Evolutionary conservation across 1,140 invertebrate species (phyloP).

Genomic region (Bombus waltoni): DNA sequence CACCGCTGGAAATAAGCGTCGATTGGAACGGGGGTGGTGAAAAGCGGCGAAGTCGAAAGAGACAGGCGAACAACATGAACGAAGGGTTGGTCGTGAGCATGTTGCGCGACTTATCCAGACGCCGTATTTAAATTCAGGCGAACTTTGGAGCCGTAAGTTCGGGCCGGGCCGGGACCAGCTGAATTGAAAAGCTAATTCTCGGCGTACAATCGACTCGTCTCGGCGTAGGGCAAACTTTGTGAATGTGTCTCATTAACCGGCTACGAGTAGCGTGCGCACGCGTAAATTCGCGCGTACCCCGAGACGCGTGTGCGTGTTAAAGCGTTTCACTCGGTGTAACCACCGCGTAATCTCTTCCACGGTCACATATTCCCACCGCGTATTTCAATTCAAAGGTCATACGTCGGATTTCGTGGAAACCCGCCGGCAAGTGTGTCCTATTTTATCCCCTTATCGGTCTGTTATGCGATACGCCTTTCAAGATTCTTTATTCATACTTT

Average conservation of each 20-base stretch:
- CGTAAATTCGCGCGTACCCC: constrained; percentile 44
- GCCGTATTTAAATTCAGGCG: constrained; percentile 76
- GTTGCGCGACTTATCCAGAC: constrained; percentile 68
- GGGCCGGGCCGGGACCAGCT: constrained; percentile 61
- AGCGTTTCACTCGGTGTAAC: constrained; percentile 61
- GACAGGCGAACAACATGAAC: constrained; percentile 14
- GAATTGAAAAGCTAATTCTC: constrained; percentile 81
- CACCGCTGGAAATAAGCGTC: not conserved
- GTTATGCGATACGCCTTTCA: not conserved
- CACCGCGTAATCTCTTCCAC: constrained; percentile 53
- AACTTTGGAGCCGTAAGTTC: constrained; percentile 73
- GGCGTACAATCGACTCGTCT: constrained; percentile 79
- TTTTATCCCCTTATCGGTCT: not conserved
- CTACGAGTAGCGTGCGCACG: constrained; percentile 69
- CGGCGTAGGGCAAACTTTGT: constrained; percentile 78
- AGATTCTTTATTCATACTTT: not conserved
- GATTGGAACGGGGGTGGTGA: not conserved
- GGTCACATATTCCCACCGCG: constrained; percentile 38
- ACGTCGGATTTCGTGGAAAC: not conserved
- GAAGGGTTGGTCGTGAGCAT: constrained; percentile 39
- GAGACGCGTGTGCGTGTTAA: constrained; percentile 43
- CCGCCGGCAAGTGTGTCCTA: not conserved
- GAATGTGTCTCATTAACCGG: constrained; percentile 81
- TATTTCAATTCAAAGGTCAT: constrained; percentile 47
- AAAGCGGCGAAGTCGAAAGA: constrained; percentile 23